Evolutionary conservation across 2,888 invertebrate genomes (phyloP), one percentile per base, ranked within the genome.

Genomic region (Apodemia duryi): DNA sequence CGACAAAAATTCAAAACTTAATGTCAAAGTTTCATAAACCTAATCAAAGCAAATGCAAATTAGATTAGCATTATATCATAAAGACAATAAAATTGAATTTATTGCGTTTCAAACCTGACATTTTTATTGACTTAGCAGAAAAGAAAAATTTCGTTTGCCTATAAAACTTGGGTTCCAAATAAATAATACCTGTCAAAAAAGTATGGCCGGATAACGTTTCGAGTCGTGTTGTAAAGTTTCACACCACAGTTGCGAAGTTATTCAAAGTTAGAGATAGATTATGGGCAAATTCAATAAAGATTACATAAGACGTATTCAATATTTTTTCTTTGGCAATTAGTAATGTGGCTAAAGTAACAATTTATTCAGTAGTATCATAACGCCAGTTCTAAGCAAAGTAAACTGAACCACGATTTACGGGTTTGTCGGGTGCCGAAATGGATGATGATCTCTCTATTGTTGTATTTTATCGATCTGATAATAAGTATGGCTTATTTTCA

Each of bases 251-350:
- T 68, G 67, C 67, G 68, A 70, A 72, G 70, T 72, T 72, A 69
- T 71, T 70, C 69, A 69, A 72, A 72, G 68, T 73, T 70, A 65
- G 69, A 69, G 71, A 73, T 74, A 72, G 66, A 72, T 75, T 74
- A 70, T 75, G 77, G 69, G 75, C 76, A 80, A 81, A 77, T 76
- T 72, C 71, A 73, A 75, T 74, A 77, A 79, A 76, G 77, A 83
- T 80, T 80, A 82, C 81, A 79, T 77, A 78, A 74, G 75, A 74
- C 77, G 80, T 78, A 78, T 81, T 76, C 80, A 76, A 80, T 79
- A 80, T 75, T 79, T 79, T 81, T 79, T 81, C 43, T 75, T 74
- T 76, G 84, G 83, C 84, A 84, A 81, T 84, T 85, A 88, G 85
- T 86, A 89, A 88, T 87, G 83, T 13, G 49, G 5, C 11, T 32